A percentile compares a stretch with the other conserved stretches of the same genome.
phyloP scores from a whole-genome alignment of 1,140 invertebrate species.

The Kradibia gibbosae region DNA sequence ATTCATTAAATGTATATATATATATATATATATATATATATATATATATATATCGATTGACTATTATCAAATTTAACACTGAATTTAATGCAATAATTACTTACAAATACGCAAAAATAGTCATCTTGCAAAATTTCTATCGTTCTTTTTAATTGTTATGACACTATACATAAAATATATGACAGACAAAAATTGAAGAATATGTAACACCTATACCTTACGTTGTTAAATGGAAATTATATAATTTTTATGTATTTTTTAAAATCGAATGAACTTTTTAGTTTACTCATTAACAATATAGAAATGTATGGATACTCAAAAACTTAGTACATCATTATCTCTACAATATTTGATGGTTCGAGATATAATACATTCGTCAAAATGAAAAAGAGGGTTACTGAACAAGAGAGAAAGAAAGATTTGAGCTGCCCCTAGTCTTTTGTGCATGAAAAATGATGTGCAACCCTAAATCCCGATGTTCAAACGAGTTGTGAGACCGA shows the following conservation, averaged over 20 bases:
- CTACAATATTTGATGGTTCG: background rate
- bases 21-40: too few species aligned
- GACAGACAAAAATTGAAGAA: too few species aligned
- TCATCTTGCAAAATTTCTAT: too few species aligned
- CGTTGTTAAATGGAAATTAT: too few species aligned
- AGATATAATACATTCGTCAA: background rate
- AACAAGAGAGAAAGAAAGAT: background rate
- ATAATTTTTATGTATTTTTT: background rate
- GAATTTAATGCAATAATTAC: too few species aligned
- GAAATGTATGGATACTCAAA: background rate
- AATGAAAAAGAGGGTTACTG: background rate
- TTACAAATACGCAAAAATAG: too few species aligned
- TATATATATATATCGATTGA: too few species aligned
- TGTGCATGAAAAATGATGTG: slow-evolving; percentile 23
- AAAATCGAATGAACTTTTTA: background rate
- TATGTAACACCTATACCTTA: too few species aligned
- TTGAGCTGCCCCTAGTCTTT: background rate
- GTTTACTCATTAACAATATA: background rate
- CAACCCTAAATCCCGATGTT: background rate
- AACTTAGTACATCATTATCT: background rate
- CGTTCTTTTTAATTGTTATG: too few species aligned
- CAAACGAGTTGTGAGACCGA: background rate
- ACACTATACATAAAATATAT: too few species aligned
- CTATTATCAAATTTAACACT: too few species aligned
- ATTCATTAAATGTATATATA: too few species aligned